Evolutionary conservation across 2,113 vertebrate species (phyloP).

Genomic region (Sceloporus undulatus): DNA sequence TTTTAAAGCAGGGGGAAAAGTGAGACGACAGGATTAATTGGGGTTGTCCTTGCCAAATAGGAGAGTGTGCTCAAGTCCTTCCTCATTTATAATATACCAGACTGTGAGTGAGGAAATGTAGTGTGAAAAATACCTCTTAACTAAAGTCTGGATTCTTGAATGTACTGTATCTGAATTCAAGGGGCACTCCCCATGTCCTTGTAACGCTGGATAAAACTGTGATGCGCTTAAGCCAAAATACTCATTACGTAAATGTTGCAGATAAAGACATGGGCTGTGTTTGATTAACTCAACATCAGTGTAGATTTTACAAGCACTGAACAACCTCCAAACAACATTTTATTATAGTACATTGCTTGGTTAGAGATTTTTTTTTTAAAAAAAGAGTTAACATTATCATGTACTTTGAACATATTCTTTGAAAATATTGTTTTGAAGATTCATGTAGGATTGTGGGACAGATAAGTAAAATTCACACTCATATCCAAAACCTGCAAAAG

Average conservation of each 20-base stretch:
- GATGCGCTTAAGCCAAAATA: background rate
- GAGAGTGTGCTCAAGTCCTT: background rate
- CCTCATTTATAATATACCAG: background rate
- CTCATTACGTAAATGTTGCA: background rate
- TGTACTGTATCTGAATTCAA: background rate
- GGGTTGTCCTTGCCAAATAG: too few relatives aligned
- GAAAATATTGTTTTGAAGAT: background rate
- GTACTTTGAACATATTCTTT: background rate
- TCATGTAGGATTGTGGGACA: background rate
- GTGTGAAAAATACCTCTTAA: background rate
- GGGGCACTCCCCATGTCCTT: background rate
- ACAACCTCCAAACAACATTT: background rate
- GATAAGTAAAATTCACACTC: background rate
- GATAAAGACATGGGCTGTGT: background rate
- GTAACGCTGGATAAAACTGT: background rate
- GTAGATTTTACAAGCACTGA: slow-evolving; percentile 3
- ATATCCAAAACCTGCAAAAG: too few relatives aligned
- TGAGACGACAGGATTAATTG: too few relatives aligned
- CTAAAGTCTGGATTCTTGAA: background rate
- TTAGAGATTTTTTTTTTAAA: background rate
- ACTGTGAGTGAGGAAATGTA: background rate
- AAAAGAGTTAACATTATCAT: background rate
- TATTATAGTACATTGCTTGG: background rate
- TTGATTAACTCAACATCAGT: background rate
- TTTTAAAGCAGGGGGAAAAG: too few relatives aligned